Percentiles rank a stretch among this genome's conserved stretches.
Evolutionary conservation across 2,113 vertebrate genomes (phyloP).

Genomic region (Balaeniceps rex): DNA sequence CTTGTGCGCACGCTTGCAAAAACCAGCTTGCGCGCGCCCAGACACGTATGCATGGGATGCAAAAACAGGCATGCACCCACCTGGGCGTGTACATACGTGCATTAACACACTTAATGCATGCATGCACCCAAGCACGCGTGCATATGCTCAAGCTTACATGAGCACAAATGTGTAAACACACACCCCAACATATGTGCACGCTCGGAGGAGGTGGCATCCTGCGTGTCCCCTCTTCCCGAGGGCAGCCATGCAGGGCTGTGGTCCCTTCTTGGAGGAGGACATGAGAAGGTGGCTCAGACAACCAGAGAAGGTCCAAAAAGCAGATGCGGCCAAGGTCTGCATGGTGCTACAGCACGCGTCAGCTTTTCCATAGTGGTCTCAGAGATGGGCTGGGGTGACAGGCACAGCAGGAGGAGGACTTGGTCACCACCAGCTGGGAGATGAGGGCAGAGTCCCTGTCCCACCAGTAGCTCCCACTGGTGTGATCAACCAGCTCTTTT

Average conservation of each 20-base stretch:
- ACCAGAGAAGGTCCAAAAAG: neutral
- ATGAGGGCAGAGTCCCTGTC: neutral
- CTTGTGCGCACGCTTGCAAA: accelerated
- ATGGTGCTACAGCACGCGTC: accelerated
- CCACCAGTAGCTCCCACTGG: neutral
- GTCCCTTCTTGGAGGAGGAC: neutral
- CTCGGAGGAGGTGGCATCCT: neutral
- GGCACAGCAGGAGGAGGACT: neutral
- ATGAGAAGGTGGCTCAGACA: accelerated
- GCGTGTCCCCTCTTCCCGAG: neutral
- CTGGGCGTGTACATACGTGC: neutral
- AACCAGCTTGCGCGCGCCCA: neutral
- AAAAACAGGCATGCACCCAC: neutral
- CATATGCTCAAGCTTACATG: too few species aligned
- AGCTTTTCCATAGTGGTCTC: neutral
- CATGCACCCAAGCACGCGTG: accelerated
- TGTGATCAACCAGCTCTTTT: neutral
- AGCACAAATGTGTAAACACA: neutral
- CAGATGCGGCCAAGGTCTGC: neutral
- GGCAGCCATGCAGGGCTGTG: neutral
- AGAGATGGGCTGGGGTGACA: neutral
- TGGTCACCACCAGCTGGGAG: neutral
- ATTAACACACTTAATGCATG: neutral
- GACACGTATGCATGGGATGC: accelerated
- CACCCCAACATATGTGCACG: accelerated